phyloP scores from a whole-genome alignment of 2,797 vertebrate species.

The Micrastur ruficollis region DNA sequence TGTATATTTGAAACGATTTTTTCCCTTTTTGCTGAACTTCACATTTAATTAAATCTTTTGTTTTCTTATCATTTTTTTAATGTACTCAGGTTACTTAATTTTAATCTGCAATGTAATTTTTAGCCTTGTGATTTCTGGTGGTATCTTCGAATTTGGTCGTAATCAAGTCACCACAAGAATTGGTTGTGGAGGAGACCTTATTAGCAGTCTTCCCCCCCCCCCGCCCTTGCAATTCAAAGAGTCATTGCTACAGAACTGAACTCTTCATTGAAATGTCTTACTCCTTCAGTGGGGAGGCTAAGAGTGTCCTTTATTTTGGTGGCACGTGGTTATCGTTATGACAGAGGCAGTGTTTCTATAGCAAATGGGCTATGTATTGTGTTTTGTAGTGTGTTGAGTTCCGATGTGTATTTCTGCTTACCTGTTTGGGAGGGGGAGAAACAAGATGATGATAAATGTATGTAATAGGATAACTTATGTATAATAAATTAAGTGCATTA shows the following conservation, averaged over 20 bases:
- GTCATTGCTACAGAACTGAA: neutral
- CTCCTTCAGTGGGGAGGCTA: neutral
- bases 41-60: conserved; percentile 4
- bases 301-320: neutral
- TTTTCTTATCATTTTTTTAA: neutral
- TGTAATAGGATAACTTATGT: conserved; percentile 46
- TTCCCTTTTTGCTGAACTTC: neutral
- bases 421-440: neutral
- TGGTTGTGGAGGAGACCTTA: neutral
- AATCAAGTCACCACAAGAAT: neutral
- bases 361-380: rapidly evolving
- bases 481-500: conserved; percentile 56
- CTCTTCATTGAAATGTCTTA: neutral
- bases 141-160: neutral
- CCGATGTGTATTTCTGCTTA: neutral
- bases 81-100: neutral
- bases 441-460: neutral
- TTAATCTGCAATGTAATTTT: neutral
- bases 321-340: neutral
- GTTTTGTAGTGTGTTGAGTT: neutral
- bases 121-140: neutral
- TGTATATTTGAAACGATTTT: neutral
- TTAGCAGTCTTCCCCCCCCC: neutral
- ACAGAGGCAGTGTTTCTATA: neutral
- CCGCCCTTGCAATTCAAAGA: neutral